A percentile compares a stretch with the other conserved stretches of the same genome.
phyloP scores from a whole-genome alignment of 2,888 invertebrate species.

The Luperina nickerlii region DNA sequence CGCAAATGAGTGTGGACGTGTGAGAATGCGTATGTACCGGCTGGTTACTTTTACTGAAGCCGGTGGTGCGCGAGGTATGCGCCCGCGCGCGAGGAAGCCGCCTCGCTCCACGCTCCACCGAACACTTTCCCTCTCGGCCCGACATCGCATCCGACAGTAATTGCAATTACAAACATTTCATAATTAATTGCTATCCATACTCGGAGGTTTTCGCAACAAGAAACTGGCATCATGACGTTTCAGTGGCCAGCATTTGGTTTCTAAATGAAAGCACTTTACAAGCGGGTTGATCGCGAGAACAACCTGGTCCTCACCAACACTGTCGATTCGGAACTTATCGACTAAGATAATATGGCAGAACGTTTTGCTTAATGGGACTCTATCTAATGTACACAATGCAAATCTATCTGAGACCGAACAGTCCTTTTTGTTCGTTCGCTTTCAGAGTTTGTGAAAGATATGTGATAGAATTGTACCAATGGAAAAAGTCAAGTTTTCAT shows the following conservation, averaged over 20 bases:
- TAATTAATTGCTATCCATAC: slow-evolving; percentile 72
- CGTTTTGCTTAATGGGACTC: slow-evolving; percentile 2
- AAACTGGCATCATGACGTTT: slow-evolving; percentile 67
- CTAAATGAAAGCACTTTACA: slow-evolving; percentile 81
- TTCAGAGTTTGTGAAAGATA: slow-evolving; percentile 18
- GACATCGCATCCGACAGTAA: slow-evolving; percentile 79
- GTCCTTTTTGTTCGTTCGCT: slow-evolving; percentile 12
- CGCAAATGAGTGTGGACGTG: slow-evolving; percentile 70
- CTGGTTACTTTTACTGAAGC: slow-evolving; percentile 79
- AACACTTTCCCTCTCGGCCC: slow-evolving; percentile 86
- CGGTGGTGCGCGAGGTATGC: slow-evolving; percentile 69
- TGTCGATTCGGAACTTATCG: background rate
- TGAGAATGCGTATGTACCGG: slow-evolving; percentile 70
- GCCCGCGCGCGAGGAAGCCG: slow-evolving; percentile 76
- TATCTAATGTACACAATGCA: background rate
- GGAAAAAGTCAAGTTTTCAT: slow-evolving; percentile 47
- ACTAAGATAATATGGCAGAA: background rate
- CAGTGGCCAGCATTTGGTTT: slow-evolving; percentile 73
- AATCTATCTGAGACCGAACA: slow-evolving; percentile 6
- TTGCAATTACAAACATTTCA: slow-evolving; percentile 76
- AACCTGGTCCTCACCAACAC: slow-evolving; percentile 35
- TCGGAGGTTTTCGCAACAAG: slow-evolving; percentile 71
- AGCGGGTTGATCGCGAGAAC: slow-evolving; percentile 66
- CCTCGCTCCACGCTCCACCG: slow-evolving; percentile 81
- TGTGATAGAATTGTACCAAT: slow-evolving; percentile 23